A percentile compares a stretch with the other conserved stretches of the same genome.
These are phyloP conservation scores for Enoplolaimus lenunculus DNA, from an alignment of 2,888 invertebrate genomes.

Conservation along the genomic window DNA sequence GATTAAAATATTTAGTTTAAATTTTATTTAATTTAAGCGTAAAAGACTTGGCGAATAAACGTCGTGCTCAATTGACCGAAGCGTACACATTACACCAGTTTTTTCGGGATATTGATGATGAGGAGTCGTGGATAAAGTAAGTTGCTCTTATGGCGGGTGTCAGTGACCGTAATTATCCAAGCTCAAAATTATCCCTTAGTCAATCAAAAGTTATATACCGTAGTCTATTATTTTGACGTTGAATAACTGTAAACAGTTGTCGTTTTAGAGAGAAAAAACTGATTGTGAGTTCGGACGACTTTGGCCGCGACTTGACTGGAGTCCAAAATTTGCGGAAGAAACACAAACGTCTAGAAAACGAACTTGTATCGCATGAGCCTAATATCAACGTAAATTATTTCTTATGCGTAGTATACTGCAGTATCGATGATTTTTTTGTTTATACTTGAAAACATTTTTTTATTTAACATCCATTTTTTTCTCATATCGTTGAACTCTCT, in stretches of 20 bases:
- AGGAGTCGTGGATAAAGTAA: slow-evolving; percentile 96
- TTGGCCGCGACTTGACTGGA: slow-evolving; percentile 89
- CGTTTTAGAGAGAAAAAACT: slow-evolving; percentile 74
- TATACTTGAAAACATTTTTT: too few species aligned
- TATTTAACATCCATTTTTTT: too few species aligned
- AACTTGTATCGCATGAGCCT: slow-evolving; percentile 86
- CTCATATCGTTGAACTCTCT: too few species aligned
- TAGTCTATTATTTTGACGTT: too few species aligned
- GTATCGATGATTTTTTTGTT: too few species aligned
- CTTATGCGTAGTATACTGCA: too few species aligned
- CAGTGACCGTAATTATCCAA: too few species aligned
- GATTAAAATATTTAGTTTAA: slow-evolving; percentile 19
- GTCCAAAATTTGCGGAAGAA: slow-evolving; percentile 97
- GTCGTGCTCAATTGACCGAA: slow-evolving; percentile 79
- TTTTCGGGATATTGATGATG: slow-evolving; percentile 96
- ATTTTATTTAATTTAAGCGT: slow-evolving; percentile 26
- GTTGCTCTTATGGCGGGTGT: slow-evolving; percentile 27
- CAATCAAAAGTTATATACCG: too few species aligned
- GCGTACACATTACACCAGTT: slow-evolving; percentile 96
- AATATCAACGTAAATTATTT: slow-evolving; percentile 55
- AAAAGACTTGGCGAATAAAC: slow-evolving; percentile 66
- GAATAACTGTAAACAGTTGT: too few species aligned
- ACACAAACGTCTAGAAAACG: slow-evolving; percentile 95
- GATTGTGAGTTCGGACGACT: slow-evolving; percentile 89
- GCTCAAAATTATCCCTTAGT: too few species aligned